These are phyloP conservation scores for Diabrotica virgifera DNA, from an alignment of 1,140 invertebrate species.

Conservation along the genomic window DNA sequence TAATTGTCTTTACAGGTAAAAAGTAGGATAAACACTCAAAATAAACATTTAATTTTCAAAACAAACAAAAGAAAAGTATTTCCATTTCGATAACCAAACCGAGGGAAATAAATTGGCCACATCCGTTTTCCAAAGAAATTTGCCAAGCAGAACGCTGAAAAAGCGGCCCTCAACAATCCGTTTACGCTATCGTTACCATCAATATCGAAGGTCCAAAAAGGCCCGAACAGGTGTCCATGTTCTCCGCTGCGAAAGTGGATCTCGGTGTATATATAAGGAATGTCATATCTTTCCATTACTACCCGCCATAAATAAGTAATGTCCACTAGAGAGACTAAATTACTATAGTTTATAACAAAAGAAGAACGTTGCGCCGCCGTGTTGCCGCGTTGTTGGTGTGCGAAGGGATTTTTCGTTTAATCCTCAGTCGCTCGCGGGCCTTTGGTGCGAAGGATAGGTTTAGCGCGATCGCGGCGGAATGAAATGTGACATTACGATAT, in stretches of 20 bases:
- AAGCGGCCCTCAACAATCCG: neutral
- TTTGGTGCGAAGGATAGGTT: neutral
- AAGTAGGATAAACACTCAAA: too few species aligned
- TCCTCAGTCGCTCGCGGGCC: slow-evolving; percentile 4
- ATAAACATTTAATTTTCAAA: too few species aligned
- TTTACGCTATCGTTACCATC: neutral
- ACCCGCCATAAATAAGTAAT: neutral
- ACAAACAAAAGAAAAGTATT: too few species aligned
- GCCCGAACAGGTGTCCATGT: neutral
- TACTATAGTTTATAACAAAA: slow-evolving; percentile 12
- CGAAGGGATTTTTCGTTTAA: neutral
- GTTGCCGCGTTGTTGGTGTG: neutral
- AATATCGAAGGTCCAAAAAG: slow-evolving; percentile 1
- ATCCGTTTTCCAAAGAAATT: neutral
- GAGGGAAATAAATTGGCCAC: neutral
- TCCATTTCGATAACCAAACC: too few species aligned
- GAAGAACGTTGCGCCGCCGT: slow-evolving; percentile 4
- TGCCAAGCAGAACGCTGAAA: neutral
- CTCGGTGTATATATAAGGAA: neutral
- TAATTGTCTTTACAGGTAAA: too few species aligned
- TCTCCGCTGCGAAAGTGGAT: neutral
- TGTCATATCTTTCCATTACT: slow-evolving; percentile 3
- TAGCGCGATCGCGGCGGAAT: neutral
- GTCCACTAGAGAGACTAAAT: slow-evolving; percentile 1
- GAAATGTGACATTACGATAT: neutral